Conservation (phyloP, 2,888 invertebrate species). For the Nudaria mundana region DNA sequence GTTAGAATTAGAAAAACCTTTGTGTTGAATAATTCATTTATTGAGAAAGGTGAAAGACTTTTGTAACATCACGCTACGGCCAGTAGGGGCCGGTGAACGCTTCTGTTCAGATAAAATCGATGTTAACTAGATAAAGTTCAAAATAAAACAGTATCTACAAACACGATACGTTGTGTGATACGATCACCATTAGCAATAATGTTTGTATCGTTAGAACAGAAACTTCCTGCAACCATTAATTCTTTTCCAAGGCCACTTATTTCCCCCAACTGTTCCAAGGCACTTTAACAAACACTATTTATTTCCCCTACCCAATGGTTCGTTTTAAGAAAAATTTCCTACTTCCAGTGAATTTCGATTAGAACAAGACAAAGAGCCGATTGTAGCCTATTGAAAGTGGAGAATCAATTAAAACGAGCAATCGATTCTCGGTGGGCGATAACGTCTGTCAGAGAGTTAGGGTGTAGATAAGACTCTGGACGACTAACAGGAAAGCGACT, state of each 20-base stretch:
- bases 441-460: conserved; percentile 60
- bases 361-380: conserved; percentile 71
- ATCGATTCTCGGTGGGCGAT: conserved; percentile 65
- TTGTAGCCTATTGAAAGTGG: conserved; percentile 57
- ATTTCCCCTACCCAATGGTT: conserved; percentile 44
- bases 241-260: conserved; percentile 41
- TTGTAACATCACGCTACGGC: no score
- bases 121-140: no score
- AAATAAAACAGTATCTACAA: no score
- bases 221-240: conserved; percentile 34
- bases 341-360: conserved; percentile 65
- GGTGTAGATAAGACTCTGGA: conserved; percentile 53
- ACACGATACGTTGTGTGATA: conserved; percentile 10
- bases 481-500: conserved; percentile 20
- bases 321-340: conserved; percentile 59
- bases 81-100: no score
- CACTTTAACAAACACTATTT: conserved; percentile 56
- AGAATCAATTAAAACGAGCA: conserved; percentile 77
- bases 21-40: no score
- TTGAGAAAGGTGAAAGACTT: no score
- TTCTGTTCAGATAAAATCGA: no score
- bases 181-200: conserved; percentile 26
- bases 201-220: conserved; percentile 22
- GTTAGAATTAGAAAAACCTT: no score
- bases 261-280: conserved; percentile 42